These are phyloP conservation scores for Gasterosteus aculeatus DNA, from an alignment of 2,113 vertebrate genomes.

Conservation along the genomic window DNA sequence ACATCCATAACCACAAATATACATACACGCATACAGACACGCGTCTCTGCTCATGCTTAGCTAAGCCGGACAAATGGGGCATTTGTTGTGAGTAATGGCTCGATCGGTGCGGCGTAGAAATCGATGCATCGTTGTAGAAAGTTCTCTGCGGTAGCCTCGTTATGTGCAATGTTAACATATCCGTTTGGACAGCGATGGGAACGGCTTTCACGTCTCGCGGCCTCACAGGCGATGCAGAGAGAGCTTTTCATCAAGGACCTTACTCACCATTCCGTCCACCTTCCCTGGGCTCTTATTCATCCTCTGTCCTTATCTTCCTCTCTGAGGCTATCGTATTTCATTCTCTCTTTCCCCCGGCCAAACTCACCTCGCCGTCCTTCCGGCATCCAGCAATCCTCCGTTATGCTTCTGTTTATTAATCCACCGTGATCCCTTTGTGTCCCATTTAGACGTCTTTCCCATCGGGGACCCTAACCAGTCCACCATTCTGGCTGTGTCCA, in stretches of 20 bases:
- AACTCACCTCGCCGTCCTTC: constrained; percentile 41
- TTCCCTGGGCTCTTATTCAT: constrained; percentile 47
- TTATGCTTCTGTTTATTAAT: constrained; percentile 39
- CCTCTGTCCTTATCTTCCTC: constrained; percentile 62
- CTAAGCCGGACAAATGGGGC: constrained; percentile 78
- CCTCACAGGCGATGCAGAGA: constrained; percentile 53
- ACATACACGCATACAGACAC: constrained; percentile 24
- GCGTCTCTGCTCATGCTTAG: constrained; percentile 61
- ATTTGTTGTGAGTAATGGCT: constrained; percentile 83
- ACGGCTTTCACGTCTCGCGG: constrained; percentile 64
- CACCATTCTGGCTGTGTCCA: constrained; percentile 84
- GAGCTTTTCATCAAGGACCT: constrained; percentile 71
- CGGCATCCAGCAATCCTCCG: constrained; percentile 19
- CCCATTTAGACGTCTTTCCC: constrained; percentile 81
- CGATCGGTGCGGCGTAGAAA: constrained; percentile 75
- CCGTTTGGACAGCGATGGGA: constrained; percentile 71
- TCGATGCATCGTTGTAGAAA: constrained; percentile 75
- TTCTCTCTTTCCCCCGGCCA: constrained; percentile 18
- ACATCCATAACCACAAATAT: background rate
- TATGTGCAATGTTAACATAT: constrained; percentile 75
- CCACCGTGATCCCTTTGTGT: constrained; percentile 15
- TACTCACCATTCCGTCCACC: constrained; percentile 68
- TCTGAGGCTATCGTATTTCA: constrained; percentile 64
- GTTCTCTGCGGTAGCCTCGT: constrained; percentile 65
- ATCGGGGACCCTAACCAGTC: constrained; percentile 86